These are phyloP conservation scores for Cettia cetti DNA, from an alignment of 2,113 vertebrate genomes.

Conservation along the genomic window DNA sequence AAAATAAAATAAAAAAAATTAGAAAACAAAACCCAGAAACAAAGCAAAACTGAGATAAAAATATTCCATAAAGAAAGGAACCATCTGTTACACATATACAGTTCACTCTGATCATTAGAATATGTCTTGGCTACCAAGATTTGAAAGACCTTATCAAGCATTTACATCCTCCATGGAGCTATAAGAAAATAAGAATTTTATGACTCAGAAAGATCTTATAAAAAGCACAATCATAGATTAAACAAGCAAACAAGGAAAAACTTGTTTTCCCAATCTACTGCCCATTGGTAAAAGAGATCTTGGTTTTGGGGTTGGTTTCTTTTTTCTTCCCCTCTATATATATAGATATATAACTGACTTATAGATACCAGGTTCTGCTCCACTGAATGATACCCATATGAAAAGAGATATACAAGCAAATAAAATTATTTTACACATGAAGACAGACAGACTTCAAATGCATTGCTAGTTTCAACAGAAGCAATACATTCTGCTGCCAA, in stretches of 20 bases:
- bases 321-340: background rate
- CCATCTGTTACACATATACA: background rate
- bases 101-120: background rate
- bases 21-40: background rate
- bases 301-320: accelerated
- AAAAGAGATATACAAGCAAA: background rate
- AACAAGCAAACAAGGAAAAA: background rate
- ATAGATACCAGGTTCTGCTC: background rate
- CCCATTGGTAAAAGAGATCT: background rate
- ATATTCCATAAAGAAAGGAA: background rate
- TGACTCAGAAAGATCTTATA: background rate
- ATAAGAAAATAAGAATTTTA: background rate
- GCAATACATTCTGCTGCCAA: background rate
- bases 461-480: background rate
- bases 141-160: background rate
- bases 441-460: background rate
- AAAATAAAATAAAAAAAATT: background rate
- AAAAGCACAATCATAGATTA: background rate
- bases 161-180: background rate
- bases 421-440: background rate
- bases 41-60: background rate
- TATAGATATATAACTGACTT: background rate
- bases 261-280: background rate
- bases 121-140: background rate
- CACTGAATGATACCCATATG: background rate